Conservation (phyloP, 2,888 invertebrate species). For the Rotaria sp. region DNA sequence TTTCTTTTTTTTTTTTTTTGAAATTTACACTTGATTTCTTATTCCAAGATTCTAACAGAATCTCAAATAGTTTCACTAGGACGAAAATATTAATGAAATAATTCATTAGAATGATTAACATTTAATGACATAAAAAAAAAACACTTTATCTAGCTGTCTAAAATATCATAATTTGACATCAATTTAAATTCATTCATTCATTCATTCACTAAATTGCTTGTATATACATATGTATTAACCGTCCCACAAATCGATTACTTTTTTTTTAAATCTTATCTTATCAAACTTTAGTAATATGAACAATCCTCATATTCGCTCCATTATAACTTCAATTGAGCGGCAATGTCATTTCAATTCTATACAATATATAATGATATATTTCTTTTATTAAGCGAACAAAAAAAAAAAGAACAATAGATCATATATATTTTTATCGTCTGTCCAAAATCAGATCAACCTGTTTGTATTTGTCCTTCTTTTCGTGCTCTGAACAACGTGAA, state of each 20-base stretch:
- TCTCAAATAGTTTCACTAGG: no score
- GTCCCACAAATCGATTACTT: neutral
- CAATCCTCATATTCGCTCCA: neutral
- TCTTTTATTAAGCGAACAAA: neutral
- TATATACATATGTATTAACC: neutral
- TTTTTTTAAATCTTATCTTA: neutral
- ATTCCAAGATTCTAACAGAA: no score
- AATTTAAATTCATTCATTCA: neutral
- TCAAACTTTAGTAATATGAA: neutral
- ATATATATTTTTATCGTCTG: neutral
- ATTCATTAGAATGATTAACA: neutral
- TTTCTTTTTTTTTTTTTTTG: no score
- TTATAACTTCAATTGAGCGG: neutral
- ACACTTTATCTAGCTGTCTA: no score
- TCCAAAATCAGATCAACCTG: slow-evolving; percentile 10
- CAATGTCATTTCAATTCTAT: neutral
- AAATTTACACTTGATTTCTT: no score
- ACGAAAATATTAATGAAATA: neutral
- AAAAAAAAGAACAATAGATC: neutral
- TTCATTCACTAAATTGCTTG: neutral
- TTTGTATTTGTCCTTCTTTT: neutral
- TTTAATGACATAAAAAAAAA: neutral
- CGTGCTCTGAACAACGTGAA: neutral
- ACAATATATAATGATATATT: neutral
- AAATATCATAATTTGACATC: neutral